Percentiles rank a stretch among this genome's conserved stretches.
phyloP scores from a whole-genome alignment of 2,888 invertebrate species.

The Sinodicranocentrus sp. region DNA sequence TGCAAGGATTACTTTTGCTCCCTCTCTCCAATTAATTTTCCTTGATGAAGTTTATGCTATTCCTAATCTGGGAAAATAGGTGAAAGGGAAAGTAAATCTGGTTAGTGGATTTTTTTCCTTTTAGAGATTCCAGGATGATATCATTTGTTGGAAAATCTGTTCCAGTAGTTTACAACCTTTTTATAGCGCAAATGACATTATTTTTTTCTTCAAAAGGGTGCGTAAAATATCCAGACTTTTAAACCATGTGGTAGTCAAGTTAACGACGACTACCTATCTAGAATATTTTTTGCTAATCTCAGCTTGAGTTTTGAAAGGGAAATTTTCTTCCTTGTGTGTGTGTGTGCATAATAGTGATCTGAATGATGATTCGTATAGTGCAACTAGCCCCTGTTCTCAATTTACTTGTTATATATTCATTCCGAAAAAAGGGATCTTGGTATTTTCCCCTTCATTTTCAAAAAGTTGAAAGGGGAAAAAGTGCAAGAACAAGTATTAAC shows the following conservation, averaged over 20 bases:
- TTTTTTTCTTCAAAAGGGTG: no score
- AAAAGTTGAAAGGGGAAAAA: background rate
- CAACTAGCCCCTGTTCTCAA: background rate
- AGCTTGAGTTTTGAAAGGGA: conserved; percentile 7
- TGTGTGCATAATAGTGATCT: conserved; percentile 36
- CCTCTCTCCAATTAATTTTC: no score
- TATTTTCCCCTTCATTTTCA: background rate
- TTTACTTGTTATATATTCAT: background rate
- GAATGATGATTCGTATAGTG: conserved; percentile 33
- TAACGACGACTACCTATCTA: background rate
- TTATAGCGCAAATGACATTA: no score
- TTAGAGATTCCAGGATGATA: no score
- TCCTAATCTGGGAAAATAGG: no score
- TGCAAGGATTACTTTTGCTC: no score
- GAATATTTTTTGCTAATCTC: conserved; percentile 6
- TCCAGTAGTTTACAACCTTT: no score
- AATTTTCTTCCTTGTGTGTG: background rate
- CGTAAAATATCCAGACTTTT: no score
- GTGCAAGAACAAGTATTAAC: conserved; percentile 53
- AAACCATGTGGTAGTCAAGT: background rate
- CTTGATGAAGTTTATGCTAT: no score
- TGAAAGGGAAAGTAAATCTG: no score
- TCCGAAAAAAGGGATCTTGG: background rate
- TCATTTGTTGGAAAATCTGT: no score
- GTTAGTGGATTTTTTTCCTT: no score